Evolutionary conservation across 2,113 vertebrate genomes (phyloP).

Genomic region (Ctenodactylus gundi): DNA sequence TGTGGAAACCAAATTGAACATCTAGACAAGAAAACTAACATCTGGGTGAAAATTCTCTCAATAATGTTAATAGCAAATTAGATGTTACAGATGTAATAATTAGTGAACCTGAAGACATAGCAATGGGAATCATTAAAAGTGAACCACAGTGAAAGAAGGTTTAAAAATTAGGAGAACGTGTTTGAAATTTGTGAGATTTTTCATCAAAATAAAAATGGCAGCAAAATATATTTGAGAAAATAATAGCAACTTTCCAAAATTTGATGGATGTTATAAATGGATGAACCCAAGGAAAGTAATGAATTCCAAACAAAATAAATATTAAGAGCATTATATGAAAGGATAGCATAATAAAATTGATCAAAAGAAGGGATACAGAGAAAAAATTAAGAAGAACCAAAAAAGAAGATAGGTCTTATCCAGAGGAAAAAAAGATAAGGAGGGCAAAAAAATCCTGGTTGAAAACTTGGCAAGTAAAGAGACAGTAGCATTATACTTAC

Average conservation of each 20-base stretch:
- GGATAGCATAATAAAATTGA: not conserved
- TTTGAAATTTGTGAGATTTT: not conserved
- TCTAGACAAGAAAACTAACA: not conserved
- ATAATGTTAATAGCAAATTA: not conserved
- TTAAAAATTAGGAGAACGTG: not conserved
- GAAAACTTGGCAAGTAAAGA: not conserved
- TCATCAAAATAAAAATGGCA: not conserved
- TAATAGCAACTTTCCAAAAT: not conserved
- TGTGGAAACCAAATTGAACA: not conserved
- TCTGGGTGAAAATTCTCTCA: not conserved
- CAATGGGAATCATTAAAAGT: not conserved
- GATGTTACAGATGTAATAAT: not conserved
- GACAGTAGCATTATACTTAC: not conserved
- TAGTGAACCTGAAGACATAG: not conserved
- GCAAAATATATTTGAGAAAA: not conserved
- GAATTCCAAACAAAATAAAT: not conserved
- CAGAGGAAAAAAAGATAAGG: not conserved
- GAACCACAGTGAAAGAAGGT: not conserved
- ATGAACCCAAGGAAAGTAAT: not conserved
- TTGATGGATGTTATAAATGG: not conserved
- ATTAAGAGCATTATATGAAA: not conserved
- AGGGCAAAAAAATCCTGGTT: not conserved
- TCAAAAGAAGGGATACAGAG: not conserved
- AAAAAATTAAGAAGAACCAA: not conserved
- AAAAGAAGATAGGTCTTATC: not conserved